A percentile compares a stretch with the other conserved stretches of the same genome.
Conservation (phyloP, 2,888 invertebrate genomes). For the Lepidonotus clava region DNA sequence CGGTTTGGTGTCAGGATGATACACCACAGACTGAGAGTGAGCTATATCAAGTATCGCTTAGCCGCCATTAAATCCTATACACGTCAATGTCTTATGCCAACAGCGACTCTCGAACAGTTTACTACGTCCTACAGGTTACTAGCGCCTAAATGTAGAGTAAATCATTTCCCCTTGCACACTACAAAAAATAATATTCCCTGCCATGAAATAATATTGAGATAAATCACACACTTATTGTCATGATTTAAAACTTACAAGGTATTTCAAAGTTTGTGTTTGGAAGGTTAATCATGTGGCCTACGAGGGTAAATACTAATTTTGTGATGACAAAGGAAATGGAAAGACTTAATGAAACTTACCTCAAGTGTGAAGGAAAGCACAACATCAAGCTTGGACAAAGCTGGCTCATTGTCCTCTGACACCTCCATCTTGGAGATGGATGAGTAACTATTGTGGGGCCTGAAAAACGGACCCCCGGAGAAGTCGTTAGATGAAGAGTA, state of each 20-base stretch:
- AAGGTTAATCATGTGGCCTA: not conserved
- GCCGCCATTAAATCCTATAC: not conserved
- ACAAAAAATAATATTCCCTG: not conserved
- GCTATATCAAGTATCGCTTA: conserved; percentile 1
- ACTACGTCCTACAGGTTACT: too few relatives aligned
- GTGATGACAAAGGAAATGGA: not conserved
- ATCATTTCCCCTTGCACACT: not conserved
- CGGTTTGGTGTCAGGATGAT: not conserved
- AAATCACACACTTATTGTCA: not conserved
- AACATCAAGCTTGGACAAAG: conserved; percentile 98
- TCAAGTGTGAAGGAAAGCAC: conserved; percentile 97
- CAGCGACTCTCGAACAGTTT: too few relatives aligned
- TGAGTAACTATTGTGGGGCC: conserved; percentile 65
- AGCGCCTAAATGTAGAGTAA: too few relatives aligned
- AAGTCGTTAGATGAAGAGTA: not conserved
- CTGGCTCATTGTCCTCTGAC: conserved; percentile 94
- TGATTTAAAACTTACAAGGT: not conserved
- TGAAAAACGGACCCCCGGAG: not conserved
- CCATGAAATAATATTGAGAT: not conserved
- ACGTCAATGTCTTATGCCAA: not conserved
- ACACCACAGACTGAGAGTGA: not conserved
- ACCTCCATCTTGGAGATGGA: conserved; percentile 85
- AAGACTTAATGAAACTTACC: conserved; percentile 83
- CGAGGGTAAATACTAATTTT: not conserved
- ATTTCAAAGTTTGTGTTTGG: not conserved